Percentiles rank a stretch among this genome's conserved stretches.
These are phyloP conservation scores for Synanthedon vespiformis DNA, from an alignment of 2,888 invertebrate species.

Conservation along the genomic window DNA sequence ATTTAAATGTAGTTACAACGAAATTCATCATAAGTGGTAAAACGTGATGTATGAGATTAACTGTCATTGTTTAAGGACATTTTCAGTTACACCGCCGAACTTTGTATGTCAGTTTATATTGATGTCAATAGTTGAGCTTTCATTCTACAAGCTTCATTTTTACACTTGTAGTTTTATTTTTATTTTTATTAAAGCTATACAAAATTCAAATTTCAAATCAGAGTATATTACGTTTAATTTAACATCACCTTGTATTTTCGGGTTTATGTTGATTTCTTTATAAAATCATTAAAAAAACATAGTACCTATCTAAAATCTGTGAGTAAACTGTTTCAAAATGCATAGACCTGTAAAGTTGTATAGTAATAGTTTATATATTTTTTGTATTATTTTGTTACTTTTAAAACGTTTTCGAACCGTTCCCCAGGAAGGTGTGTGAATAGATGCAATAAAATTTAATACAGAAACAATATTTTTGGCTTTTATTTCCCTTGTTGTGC, in stretches of 20 bases:
- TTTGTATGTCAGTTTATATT: background rate
- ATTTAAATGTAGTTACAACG: conserved; percentile 34
- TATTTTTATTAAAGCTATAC: conserved; percentile 2
- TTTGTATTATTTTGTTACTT: conserved; percentile 30
- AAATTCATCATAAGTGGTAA: conserved; percentile 8
- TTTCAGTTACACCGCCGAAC: no score
- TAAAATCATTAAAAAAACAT: no score
- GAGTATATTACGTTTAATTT: no score
- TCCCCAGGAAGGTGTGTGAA: conserved; percentile 70
- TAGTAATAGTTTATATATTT: conserved; percentile 12
- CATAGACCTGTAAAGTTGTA: conserved; percentile 8
- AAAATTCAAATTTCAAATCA: no score
- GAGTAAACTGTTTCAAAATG: no score
- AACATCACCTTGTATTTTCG: no score
- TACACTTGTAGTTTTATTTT: conserved; percentile 10
- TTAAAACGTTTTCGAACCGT: conserved; percentile 50
- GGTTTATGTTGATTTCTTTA: no score
- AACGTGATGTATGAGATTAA: background rate
- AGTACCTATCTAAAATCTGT: no score
- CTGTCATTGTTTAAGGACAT: no score
- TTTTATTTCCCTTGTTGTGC: conserved; percentile 12
- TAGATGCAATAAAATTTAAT: conserved; percentile 72
- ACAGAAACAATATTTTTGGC: conserved; percentile 46
- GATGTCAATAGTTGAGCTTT: background rate
- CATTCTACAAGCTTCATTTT: background rate